These are phyloP conservation scores for Parazoanthus darwini DNA, from an alignment of 92 coral and sea anemone genomes.

Conservation along the genomic window DNA sequence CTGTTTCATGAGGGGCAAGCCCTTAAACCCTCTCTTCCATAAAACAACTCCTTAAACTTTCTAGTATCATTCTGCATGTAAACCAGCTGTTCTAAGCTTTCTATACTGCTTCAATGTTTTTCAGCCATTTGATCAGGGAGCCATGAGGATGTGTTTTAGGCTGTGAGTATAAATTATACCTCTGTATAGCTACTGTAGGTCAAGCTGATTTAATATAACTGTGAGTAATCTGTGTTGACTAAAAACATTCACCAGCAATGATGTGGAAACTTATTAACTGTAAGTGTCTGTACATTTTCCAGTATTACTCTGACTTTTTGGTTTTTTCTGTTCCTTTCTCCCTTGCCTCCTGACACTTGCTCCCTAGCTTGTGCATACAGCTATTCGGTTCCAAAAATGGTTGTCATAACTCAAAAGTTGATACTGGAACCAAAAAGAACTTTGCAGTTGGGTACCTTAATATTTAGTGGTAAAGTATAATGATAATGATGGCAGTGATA, in stretches of 20 bases:
- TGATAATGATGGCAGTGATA: too few species aligned
- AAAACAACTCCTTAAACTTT: too few species aligned
- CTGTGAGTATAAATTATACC: constrained; percentile 65
- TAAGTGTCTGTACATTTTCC: not conserved
- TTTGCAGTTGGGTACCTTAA: too few species aligned
- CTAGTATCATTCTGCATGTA: too few species aligned
- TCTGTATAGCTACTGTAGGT: not conserved
- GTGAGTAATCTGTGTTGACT: not conserved
- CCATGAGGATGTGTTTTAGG: constrained; percentile 95
- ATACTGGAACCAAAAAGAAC: too few species aligned
- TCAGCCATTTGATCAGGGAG: constrained; percentile 99
- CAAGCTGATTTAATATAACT: too few species aligned
- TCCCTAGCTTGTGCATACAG: not conserved
- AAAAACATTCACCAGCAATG: too few species aligned
- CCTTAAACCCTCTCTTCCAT: not conserved
- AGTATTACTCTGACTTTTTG: not conserved
- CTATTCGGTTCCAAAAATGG: too few species aligned
- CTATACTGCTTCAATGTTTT: constrained; percentile 25
- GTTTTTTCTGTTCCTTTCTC: not conserved
- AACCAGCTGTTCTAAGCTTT: not conserved
- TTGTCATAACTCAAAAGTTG: too few species aligned
- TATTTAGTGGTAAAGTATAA: too few species aligned
- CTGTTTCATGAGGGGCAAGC: not conserved
- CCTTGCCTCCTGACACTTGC: not conserved
- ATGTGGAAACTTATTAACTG: not conserved